Evolutionary conservation across 2,113 vertebrate species (phyloP), one percentile per base, ranked within the genome.

Genomic region (Rhizomys pruinosus): DNA sequence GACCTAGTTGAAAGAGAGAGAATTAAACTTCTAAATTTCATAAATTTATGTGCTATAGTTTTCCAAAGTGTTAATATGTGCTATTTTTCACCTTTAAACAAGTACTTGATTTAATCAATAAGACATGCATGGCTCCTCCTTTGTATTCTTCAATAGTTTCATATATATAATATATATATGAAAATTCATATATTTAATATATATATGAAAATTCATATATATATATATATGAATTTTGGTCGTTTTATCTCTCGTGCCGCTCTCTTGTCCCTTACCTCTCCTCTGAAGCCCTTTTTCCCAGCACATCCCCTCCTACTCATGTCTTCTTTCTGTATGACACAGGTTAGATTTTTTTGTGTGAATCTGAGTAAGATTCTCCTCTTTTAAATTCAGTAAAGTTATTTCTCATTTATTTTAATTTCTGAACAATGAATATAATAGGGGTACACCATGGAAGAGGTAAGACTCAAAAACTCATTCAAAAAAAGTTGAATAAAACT

Each of bases 321-420:
- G 5, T 12, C 8, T 7, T 29, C 37, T 29, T 61, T 79, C 3
- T 79, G n/a, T 63, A 23, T 81, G 57, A 25, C 79, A 44, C 25
- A 0, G 11, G 63, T 81, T 42, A 63, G 25, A 64, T 13, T 63
- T 63, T 59, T 20, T 82, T 44, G 25, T 1, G 3, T 44, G 9
- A 42, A 23, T 44, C 15, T 22, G 7, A 37, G 16, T 63, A 13
- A 32, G 17, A 1, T 47, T 61, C 37, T 39, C 39, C 5, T 68
- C 20, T 42, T 86, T 29, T 52, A 39, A 39, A 72, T 84, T 78
- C 42, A 22, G 34, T 25, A 87, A 80, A 57, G 37, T 55, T 64
- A 63, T 87, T 84, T 79, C 73, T 73, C 7, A 68, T 87, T 93
- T 93, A 90, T 85, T 91, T 94, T 80, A 76, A 9, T 22, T 87